Percentiles rank a stretch among this genome's conserved stretches.
Evolutionary conservation across 2,113 vertebrate genomes (phyloP).

Genomic region (Takifugu bimaculatus): DNA sequence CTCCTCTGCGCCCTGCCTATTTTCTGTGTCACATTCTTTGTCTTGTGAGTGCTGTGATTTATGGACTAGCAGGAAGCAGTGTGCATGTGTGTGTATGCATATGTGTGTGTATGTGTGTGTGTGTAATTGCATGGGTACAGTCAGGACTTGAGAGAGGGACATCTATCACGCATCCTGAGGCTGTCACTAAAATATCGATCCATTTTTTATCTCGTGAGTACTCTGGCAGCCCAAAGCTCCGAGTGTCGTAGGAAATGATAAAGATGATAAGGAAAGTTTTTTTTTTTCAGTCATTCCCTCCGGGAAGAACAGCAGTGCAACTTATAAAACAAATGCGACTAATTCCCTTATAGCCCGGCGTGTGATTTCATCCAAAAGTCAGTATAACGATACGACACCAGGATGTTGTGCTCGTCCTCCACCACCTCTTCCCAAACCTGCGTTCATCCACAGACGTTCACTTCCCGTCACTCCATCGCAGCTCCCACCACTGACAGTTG

Average conservation of each 20-base stretch:
- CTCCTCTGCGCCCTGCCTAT: constrained; percentile 65
- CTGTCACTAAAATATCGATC: constrained; percentile 47
- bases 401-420: constrained; percentile 6
- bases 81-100: background rate
- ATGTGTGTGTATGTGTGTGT: background rate
- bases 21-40: constrained; percentile 63
- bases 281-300: too few species aligned
- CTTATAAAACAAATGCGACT: too few species aligned
- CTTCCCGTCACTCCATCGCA: constrained; percentile 59
- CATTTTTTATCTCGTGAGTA: constrained; percentile 19
- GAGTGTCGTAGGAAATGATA: constrained; percentile 12
- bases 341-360: too few species aligned
- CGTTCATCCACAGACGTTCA: constrained; percentile 8
- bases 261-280: constrained; percentile 7
- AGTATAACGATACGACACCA: too few species aligned
- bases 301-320: too few species aligned
- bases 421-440: background rate
- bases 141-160: constrained; percentile 20
- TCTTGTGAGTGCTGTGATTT: constrained; percentile 59
- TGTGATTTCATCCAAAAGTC: too few species aligned
- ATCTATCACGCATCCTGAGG: constrained; percentile 32
- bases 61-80: constrained; percentile 53
- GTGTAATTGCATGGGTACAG: constrained; percentile 48
- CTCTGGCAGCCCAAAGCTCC: constrained; percentile 12
- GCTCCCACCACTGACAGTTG: constrained; percentile 46